phyloP scores from a whole-genome alignment of 2,113 vertebrate species.

The Petromus typicus region DNA sequence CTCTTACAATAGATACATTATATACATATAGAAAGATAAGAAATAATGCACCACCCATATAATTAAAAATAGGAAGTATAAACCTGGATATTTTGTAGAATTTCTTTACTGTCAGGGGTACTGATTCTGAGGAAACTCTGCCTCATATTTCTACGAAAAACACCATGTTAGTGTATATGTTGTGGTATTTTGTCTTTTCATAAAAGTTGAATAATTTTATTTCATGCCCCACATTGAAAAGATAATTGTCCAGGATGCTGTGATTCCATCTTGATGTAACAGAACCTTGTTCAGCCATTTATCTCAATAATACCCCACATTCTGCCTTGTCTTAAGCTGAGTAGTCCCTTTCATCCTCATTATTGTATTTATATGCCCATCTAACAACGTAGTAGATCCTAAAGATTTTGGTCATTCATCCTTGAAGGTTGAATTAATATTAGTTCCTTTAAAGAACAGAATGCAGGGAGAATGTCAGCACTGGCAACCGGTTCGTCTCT shows the following conservation, averaged over 20 bases:
- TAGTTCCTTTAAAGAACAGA: constrained; percentile 69
- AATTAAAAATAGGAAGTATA: not conserved
- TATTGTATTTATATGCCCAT: constrained; percentile 74
- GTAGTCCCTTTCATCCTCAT: constrained; percentile 78
- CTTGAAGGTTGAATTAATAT: constrained; percentile 81
- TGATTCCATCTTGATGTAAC: constrained; percentile 71
- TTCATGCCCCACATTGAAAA: constrained; percentile 53
- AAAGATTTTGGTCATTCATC: constrained; percentile 81
- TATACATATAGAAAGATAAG: not conserved
- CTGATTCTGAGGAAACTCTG: not conserved
- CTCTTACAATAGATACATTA: not conserved
- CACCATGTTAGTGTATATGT: not conserved
- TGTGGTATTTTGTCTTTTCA: constrained; percentile 60
- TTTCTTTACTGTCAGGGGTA: not conserved
- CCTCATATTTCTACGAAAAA: constrained; percentile 1
- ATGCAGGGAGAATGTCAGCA: constrained; percentile 44
- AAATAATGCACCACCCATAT: not conserved
- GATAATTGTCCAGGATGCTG: constrained; percentile 64
- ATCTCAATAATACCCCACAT: constrained; percentile 74
- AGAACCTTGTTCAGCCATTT: constrained; percentile 72
- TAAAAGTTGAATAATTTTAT: constrained; percentile 71
- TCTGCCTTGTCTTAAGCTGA: constrained; percentile 75
- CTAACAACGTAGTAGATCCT: constrained; percentile 75
- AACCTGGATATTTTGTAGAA: not conserved
- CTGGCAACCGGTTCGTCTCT: not conserved